Base-by-base conservation (phyloP, 2,797 vertebrate species). In the Danionella dracula region DNA sequence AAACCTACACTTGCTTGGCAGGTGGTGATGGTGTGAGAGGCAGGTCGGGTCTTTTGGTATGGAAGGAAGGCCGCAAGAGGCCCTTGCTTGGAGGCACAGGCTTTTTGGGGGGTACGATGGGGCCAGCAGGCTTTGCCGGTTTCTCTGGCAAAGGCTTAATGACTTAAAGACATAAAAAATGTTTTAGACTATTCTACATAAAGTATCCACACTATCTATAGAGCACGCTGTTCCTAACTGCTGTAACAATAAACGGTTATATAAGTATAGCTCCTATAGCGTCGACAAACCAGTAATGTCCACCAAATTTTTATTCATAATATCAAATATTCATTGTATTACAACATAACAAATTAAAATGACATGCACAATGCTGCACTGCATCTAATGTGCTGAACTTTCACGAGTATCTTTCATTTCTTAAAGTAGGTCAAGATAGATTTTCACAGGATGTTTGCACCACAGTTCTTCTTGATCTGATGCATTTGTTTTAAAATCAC, bases 61-160 rank as follows among this genome's bases (percentile, higher is more conserved):
- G 92, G 38, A 90, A 20, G 10, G 72, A 69, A 20, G 87, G 81
- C 76, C 87, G 84, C 66, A 86, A 41, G 41, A 90, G 74, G 73
- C 77, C 78, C 85, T 94, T 98, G 70, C 83, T 89, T 13, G 92
- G 92, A 69, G 87, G 93, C 64, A 87, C 71, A 0, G 94, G 94
- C 63, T 98, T 99, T 87, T 98, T 98, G 56, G 92, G 93, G 4
- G 95, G 95, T 55, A 95, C 94, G 68, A 91, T 76, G 6, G 95
- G 95, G 41, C 93, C 92, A 4, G 87, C 85, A 27, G 94, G 93
- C 82, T 97, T 98, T 76, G 82, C 76, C 62, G 90, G 89, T 78
- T 91, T 97, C 72, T 96, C 94, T 65, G 83, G 77, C 20, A 71
- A 4, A 42, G 83, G 74, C 78, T 88, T 94, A 81, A 96, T 93